Conservation (phyloP, 2,888 invertebrate genomes). For the Agrochola lota region DNA sequence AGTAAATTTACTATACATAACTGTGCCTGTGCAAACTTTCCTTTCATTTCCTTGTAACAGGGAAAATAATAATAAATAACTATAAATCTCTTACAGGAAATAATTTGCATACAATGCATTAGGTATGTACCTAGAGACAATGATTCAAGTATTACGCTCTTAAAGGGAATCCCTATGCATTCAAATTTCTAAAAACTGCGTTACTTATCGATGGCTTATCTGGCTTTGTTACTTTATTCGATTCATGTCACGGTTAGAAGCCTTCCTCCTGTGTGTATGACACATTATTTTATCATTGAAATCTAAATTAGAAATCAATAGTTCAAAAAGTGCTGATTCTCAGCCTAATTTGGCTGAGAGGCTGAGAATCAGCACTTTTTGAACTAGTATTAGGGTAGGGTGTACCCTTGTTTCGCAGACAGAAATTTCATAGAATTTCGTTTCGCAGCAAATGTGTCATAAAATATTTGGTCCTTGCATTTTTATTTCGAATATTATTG, state of each 20-base stretch:
- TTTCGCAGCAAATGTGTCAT: too few relatives aligned
- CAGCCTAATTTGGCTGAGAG: too few relatives aligned
- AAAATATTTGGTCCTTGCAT: too few relatives aligned
- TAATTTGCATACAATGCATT: conserved; percentile 40
- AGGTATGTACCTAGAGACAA: not conserved
- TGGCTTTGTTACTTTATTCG: not conserved
- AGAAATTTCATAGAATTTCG: too few relatives aligned
- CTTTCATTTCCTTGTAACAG: conserved; percentile 11
- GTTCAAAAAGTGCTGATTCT: too few relatives aligned
- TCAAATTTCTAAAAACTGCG: conserved; percentile 27
- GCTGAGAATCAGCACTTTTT: not conserved
- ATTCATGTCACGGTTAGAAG: not conserved
- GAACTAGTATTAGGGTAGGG: too few relatives aligned
- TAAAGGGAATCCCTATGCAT: conserved; percentile 23
- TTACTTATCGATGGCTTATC: conserved; percentile 19
- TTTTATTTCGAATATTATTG: too few relatives aligned
- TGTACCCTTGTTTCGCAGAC: too few relatives aligned
- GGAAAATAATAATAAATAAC: conserved; percentile 10
- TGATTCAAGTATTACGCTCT: conserved; percentile 36
- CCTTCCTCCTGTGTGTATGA: not conserved
- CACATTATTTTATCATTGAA: not conserved
- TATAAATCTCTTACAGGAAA: conserved; percentile 32
- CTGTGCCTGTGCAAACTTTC: not conserved
- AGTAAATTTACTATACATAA: not conserved
- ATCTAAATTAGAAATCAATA: not conserved